These are phyloP conservation scores for Cryptotis parvus DNA, from an alignment of 2,113 vertebrate species.

Conservation along the genomic window DNA sequence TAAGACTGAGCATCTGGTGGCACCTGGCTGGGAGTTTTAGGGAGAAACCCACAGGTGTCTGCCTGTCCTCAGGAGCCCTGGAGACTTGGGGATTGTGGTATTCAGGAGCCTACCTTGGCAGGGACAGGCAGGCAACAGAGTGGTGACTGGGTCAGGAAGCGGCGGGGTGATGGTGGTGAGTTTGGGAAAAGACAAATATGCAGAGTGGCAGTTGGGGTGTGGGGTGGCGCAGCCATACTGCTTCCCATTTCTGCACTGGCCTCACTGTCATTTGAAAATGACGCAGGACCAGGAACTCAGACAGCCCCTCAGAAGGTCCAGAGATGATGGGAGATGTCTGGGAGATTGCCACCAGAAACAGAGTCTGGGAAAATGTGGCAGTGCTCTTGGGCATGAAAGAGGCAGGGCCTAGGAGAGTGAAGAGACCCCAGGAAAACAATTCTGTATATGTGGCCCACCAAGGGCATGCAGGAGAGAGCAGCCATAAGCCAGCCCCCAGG, in stretches of 20 bases:
- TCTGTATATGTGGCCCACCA: not conserved
- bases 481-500: not conserved
- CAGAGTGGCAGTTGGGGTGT: not conserved
- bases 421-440: not conserved
- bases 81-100: not conserved
- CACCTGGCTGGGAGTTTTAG: not conserved
- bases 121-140: conserved; percentile 20
- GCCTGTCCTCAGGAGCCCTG: not conserved
- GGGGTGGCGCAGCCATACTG: conserved; percentile 4
- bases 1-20: not conserved
- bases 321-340: not conserved
- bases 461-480: not conserved
- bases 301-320: not conserved
- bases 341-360: not conserved
- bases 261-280: not conserved
- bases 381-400: not conserved
- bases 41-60: not conserved
- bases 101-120: not conserved
- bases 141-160: conserved; percentile 39
- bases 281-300: not conserved
- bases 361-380: not conserved
- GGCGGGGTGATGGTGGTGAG: conserved; percentile 26
- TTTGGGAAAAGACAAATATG: not conserved
- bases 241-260: not conserved
- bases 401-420: not conserved